Evolutionary conservation across 1,140 invertebrate genomes (phyloP).

Genomic region (Holcopasites calliopsidis): DNA sequence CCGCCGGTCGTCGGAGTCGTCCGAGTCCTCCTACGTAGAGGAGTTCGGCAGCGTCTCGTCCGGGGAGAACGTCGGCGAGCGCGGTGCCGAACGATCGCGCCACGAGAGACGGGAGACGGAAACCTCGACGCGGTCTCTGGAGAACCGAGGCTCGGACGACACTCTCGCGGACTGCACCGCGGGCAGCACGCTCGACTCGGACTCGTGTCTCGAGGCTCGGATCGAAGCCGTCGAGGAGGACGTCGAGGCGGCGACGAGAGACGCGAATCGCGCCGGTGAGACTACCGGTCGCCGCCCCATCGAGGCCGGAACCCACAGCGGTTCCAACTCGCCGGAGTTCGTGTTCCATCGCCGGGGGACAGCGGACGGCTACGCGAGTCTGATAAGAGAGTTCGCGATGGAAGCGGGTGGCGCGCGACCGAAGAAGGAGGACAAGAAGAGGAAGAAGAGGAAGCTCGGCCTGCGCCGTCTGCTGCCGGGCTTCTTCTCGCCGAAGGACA

Average conservation of each 20-base stretch:
- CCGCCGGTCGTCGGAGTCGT: slow-evolving; percentile 71
- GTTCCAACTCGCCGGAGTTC: too few relatives aligned
- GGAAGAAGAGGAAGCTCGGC: slow-evolving; percentile 72
- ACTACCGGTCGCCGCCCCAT: too few relatives aligned
- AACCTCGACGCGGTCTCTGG: not conserved
- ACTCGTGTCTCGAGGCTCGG: slow-evolving; percentile 71
- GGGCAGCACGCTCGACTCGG: slow-evolving; percentile 70
- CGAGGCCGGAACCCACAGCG: too few relatives aligned
- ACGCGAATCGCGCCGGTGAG: too few relatives aligned
- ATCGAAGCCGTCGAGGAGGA: slow-evolving; percentile 68
- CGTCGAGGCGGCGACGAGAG: slow-evolving; percentile 39
- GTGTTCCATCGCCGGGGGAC: too few relatives aligned
- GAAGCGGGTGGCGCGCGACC: slow-evolving; percentile 58
- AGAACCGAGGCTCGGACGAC: slow-evolving; percentile 33
- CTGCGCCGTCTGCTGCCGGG: slow-evolving; percentile 70
- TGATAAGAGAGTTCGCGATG: slow-evolving; percentile 72
- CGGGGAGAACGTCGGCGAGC: slow-evolving; percentile 64
- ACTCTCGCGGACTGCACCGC: slow-evolving; percentile 53
- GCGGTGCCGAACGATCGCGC: not conserved
- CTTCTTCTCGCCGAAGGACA: slow-evolving; percentile 75
- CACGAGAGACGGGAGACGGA: not conserved
- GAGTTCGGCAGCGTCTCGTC: slow-evolving; percentile 73
- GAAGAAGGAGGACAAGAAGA: slow-evolving; percentile 74
- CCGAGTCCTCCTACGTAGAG: slow-evolving; percentile 74
- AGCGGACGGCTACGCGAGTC: slow-evolving; percentile 73